Evolutionary conservation across 1,140 invertebrate genomes (phyloP).

Genomic region (Drosophila mayri): DNA sequence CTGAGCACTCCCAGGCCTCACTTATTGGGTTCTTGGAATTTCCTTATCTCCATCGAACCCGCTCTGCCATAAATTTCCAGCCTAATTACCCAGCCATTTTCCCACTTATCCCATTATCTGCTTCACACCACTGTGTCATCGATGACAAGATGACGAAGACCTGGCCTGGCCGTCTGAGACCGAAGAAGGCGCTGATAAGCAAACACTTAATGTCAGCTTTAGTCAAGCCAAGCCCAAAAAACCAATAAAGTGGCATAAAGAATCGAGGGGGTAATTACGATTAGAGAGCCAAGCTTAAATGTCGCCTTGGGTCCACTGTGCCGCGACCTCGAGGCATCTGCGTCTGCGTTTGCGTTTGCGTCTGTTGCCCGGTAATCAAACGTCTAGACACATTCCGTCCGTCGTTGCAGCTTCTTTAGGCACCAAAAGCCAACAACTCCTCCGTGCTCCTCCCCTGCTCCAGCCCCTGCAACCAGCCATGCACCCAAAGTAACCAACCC

Average conservation of each 20-base stretch:
- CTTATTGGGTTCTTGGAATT: constrained; percentile 6
- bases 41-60: background rate
- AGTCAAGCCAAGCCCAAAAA: constrained; percentile 21
- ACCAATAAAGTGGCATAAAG: constrained; percentile 52
- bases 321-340: constrained; percentile 51
- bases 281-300: constrained; percentile 37
- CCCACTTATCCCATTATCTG: constrained; percentile 49
- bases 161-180: constrained; percentile 37
- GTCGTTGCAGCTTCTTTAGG: constrained; percentile 73
- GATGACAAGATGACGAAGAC: constrained; percentile 18
- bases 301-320: constrained; percentile 64
- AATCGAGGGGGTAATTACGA: constrained; percentile 43
- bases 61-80: constrained; percentile 19
- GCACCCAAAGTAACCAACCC: constrained; percentile 20
- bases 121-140: constrained; percentile 36
- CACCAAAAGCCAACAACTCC: constrained; percentile 10
- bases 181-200: constrained; percentile 53
- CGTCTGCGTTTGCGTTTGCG: constrained; percentile 50
- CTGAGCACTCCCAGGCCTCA: background rate
- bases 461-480: background rate
- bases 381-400: constrained; percentile 69
- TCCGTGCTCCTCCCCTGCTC: background rate
- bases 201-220: constrained; percentile 30
- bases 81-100: constrained; percentile 41
- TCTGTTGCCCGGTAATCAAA: constrained; percentile 73